Evolutionary conservation across 2,888 invertebrate species (phyloP), one percentile per base, ranked within the genome.

Genomic region (Papilio elwesi): DNA sequence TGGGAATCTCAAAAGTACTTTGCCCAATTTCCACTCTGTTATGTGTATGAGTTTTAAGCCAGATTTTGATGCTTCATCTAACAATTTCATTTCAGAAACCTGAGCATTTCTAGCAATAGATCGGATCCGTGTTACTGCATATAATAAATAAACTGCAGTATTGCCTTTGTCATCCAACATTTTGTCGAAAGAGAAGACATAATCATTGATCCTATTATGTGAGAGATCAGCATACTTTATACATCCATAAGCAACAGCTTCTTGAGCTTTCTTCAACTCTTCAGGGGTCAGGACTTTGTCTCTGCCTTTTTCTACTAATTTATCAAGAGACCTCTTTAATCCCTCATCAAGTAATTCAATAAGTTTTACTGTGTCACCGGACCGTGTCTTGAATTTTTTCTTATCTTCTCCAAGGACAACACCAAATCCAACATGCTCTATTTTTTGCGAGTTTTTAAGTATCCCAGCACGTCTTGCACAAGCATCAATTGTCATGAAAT

Each of bases 121-220:
- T 83, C 97, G 95, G 78, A 99, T 99, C 55, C 99, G 95, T 11
- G 99, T 99, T 79, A 97, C 96, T 0, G 98, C 98, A 89, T 99
- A 99, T 9, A 99, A 91, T 68, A 99, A 93, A 86, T 99, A 99
- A 0, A 99, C 99, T 0, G 99, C 99, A 0, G 99, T 99, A 87
- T 99, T 99, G 11, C 99, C 99, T 86, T 97, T 97, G 87, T 99
- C 99, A 84, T 99, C 99, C 76, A 99, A 94, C 99, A 99, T 99
- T 94, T 98, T 98, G 85, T 99, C 99, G 90, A 99, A 99, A 0
- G 99, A 99, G 91, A 99, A 99, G 2, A 99, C 96, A 86, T 99
- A 99, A 85, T 99, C 99, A 86, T 97, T 97, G 72, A 95, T 96
- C 75, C 99, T 95, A 87, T 98, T 98, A 83, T 99, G 98, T 13